Evolutionary conservation across 2,113 vertebrate species (phyloP).

Genomic region (Rhea americana): DNA sequence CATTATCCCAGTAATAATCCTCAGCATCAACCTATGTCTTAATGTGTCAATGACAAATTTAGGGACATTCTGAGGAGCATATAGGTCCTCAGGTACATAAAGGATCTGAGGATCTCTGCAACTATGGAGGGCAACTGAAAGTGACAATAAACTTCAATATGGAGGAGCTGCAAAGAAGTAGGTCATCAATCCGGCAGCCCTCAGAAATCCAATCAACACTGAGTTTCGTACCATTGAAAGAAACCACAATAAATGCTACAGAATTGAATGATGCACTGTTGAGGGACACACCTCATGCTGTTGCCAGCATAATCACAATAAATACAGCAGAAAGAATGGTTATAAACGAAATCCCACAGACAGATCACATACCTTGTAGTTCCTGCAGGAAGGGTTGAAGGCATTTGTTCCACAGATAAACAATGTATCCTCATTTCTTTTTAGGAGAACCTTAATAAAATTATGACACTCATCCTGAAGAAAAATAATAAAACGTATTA

Average conservation of each 20-base stretch:
- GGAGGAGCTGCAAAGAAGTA: background rate
- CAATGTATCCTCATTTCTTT: constrained; percentile 91
- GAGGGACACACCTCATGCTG: constrained; percentile 3
- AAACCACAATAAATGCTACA: background rate
- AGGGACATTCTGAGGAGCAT: background rate
- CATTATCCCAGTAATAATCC: background rate
- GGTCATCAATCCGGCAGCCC: constrained; percentile 11
- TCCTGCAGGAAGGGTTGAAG: constrained; percentile 95
- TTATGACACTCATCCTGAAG: constrained; percentile 97
- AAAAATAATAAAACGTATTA: constrained; percentile 57
- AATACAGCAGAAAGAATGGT: background rate
- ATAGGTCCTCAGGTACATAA: no score
- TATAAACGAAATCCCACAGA: constrained; percentile 4
- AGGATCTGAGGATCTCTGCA: background rate
- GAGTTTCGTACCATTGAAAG: background rate
- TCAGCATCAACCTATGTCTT: background rate
- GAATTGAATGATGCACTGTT: background rate
- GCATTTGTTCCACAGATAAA: constrained; percentile 99
- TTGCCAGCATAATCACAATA: background rate
- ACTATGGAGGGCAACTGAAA: constrained; percentile 5
- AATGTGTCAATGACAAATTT: background rate
- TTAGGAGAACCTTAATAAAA: constrained; percentile 98
- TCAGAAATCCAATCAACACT: background rate
- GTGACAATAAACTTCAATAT: background rate
- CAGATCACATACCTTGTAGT: constrained; percentile 87